Percentiles rank a stretch among this genome's conserved stretches.
These are phyloP conservation scores for Ametastegia equiseti DNA, from an alignment of 2,888 invertebrate genomes.

Conservation along the genomic window DNA sequence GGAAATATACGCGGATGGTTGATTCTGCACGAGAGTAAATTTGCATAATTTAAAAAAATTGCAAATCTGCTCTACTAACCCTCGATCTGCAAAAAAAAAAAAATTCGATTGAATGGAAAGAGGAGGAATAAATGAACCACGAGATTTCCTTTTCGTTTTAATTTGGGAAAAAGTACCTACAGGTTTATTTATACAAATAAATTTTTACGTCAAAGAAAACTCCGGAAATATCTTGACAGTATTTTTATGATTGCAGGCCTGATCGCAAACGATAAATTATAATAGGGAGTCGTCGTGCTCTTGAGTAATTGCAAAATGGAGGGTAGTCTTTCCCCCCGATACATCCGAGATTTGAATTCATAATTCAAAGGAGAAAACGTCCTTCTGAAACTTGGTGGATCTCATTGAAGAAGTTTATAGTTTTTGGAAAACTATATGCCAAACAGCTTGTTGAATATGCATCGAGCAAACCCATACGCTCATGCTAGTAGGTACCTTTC, in stretches of 20 bases:
- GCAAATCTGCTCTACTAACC: neutral
- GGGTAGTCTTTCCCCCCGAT: neutral
- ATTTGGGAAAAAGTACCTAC: neutral
- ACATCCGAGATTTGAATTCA: neutral
- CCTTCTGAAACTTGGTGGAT: neutral
- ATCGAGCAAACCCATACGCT: neutral
- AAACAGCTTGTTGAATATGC: constrained; percentile 22
- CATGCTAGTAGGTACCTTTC: neutral
- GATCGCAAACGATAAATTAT: no score
- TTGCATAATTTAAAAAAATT: neutral
- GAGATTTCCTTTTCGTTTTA: no score
- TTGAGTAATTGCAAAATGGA: neutral
- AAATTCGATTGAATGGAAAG: neutral
- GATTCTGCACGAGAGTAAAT: neutral
- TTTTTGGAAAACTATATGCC: no score
- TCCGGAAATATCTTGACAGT: neutral
- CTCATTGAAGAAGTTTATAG: no score
- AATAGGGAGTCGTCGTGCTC: neutral
- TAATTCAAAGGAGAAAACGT: neutral
- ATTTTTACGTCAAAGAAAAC: neutral
- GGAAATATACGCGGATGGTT: no score
- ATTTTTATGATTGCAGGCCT: no score
- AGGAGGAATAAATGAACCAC: neutral
- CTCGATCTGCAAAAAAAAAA: neutral
- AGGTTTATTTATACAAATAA: neutral